Base-by-base conservation (phyloP, 2,797 vertebrate species). In the Dermochelys coriacea region DNA sequence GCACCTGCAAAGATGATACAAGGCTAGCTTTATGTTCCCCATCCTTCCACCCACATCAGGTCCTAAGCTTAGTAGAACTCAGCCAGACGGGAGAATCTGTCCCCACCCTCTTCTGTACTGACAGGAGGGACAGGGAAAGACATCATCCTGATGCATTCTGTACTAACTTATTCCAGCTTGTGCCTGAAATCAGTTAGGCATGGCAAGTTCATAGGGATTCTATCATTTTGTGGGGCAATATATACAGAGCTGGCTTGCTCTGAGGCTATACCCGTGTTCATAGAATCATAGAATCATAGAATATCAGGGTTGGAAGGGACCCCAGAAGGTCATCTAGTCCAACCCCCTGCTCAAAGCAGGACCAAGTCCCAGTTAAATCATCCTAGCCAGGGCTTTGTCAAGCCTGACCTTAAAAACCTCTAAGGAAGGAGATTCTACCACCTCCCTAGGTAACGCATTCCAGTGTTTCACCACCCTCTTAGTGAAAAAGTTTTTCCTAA, bases 221-320 rank as follows among this genome's bases (percentile, higher is more conserved):
- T 96, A 87, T 78, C 82, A 84, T 82, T 95, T 54, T 91, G 84
- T 25, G 0, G 61, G 94, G 84, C 89, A 92, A 45, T 3, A 0
- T 18, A 75, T 81, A 75, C 84, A 15, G 8, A 86, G 86, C 82
- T 94, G 90, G 84, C 94, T 90, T 84, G 79, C 90, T 91, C 89
- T 80, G 94, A 0, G 0, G 93, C 82, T 81, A 89, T 87, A 47
- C 91, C 87, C 94, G 3, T 0, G 2, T n/a, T n/a, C n/a, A n/a
- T n/a, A n/a, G n/a, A n/a, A n/a, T n/a, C n/a, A n/a, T n/a, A n/a
- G n/a, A n/a, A n/a, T n/a, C n/a, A n/a, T n/a, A n/a, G n/a, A n/a
- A n/a, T n/a, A n/a, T n/a, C n/a, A n/a, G n/a, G n/a, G n/a, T n/a
- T n/a, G n/a, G n/a, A n/a, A n/a, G n/a, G n/a, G n/a, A n/a, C n/a